Conservation (phyloP, 2,888 invertebrate species). For the Cephus nigrinus region DNA sequence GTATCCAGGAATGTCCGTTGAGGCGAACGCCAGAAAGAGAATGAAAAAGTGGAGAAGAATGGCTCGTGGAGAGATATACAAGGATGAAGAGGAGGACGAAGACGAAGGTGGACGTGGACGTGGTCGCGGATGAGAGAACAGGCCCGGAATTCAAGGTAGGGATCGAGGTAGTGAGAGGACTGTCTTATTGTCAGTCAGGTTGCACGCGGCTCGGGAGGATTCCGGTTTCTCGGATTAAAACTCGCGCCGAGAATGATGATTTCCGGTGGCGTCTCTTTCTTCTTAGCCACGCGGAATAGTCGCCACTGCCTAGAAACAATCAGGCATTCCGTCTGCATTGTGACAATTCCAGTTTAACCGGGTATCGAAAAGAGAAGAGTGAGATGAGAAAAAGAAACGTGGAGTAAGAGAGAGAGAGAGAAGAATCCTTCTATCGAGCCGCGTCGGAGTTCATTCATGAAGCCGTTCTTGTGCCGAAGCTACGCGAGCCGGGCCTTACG, state of each 20-base stretch:
- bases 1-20: no score
- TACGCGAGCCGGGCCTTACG: conserved; percentile 19
- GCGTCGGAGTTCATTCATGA: conserved; percentile 54
- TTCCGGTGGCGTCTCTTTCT: conserved; percentile 60
- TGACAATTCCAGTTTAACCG: conserved; percentile 45
- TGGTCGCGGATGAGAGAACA: no score
- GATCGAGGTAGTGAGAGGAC: conserved; percentile 14
- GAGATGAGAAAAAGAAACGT: conserved; percentile 9
- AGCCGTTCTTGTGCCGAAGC: conserved; percentile 43
- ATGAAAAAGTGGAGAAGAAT: no score
- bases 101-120: no score
- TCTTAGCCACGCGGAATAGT: conserved; percentile 23
- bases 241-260: conserved; percentile 51
- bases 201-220: conserved; percentile 35
- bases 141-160: conserved; percentile 25
- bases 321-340: conserved; percentile 52
- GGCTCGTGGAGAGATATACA: not conserved
- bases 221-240: conserved; percentile 54
- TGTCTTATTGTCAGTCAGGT: conserved; percentile 43
- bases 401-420: conserved; percentile 4
- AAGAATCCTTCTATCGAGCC: conserved; percentile 21
- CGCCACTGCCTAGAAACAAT: conserved; percentile 41
- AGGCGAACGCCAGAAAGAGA: no score
- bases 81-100: no score
- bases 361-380: conserved; percentile 14